These are phyloP conservation scores for Acrobasis suavella DNA, from an alignment of 2,888 invertebrate genomes.

Conservation along the genomic window DNA sequence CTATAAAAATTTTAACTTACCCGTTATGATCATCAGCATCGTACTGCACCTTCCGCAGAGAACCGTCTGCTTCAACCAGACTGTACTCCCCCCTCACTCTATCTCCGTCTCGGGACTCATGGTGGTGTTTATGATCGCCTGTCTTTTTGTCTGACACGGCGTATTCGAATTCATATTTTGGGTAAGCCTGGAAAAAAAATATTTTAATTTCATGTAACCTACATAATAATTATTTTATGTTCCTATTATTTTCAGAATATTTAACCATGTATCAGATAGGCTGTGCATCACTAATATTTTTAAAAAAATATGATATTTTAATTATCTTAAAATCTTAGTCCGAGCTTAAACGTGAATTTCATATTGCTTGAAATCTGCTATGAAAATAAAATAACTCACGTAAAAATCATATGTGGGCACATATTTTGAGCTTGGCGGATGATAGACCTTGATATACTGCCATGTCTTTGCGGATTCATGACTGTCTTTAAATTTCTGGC, in stretches of 20 bases:
- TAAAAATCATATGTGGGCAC: conserved; percentile 57
- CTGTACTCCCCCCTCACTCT: conserved; percentile 82
- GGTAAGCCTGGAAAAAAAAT: conserved; percentile 62
- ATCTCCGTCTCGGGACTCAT: conserved; percentile 80
- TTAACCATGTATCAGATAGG: no score
- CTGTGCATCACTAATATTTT: no score
- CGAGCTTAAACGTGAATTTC: no score
- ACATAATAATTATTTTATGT: no score
- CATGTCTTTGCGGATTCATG: conserved; percentile 47
- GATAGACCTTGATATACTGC: conserved; percentile 61
- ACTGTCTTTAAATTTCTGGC: conserved; percentile 36
- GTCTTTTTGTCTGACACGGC: conserved; percentile 82
- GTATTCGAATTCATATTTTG: conserved; percentile 83
- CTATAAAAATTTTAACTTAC: conserved; percentile 47
- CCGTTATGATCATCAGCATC: conserved; percentile 82
- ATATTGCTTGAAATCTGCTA: background rate
- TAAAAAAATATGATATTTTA: no score
- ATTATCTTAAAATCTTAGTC: no score
- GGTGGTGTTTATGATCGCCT: conserved; percentile 81
- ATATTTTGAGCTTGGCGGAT: conserved; percentile 53
- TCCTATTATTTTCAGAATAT: no score
- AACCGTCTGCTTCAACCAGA: conserved; percentile 81
- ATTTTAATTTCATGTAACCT: background rate
- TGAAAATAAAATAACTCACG: conserved; percentile 50
- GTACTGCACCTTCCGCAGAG: conserved; percentile 80